Percentiles rank a stretch among this genome's conserved stretches.
These are phyloP conservation scores for Agriopis leucophaearia DNA, from an alignment of 2,888 invertebrate species.

Conservation along the genomic window DNA sequence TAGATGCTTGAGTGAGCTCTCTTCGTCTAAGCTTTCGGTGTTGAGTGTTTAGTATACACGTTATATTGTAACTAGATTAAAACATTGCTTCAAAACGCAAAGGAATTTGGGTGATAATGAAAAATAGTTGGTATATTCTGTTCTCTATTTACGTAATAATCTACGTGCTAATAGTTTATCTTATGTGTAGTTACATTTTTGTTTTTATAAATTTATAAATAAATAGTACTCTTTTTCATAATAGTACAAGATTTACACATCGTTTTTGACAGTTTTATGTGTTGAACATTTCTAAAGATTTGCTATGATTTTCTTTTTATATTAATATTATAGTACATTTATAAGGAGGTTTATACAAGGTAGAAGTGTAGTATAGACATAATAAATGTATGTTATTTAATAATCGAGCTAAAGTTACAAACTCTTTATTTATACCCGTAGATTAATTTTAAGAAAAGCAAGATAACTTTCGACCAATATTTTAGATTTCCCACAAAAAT, in stretches of 20 bases:
- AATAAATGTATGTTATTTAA: constrained; percentile 73
- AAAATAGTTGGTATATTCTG: constrained; percentile 65
- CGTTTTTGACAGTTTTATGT: constrained; percentile 45
- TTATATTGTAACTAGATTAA: constrained; percentile 52
- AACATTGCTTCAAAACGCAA: constrained; percentile 72
- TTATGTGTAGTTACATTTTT: constrained; percentile 18
- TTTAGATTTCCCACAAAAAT: constrained; percentile 70
- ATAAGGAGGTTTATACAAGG: constrained; percentile 86
- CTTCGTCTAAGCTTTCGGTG: constrained; percentile 79
- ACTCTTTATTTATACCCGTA: constrained; percentile 67
- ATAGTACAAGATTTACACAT: constrained; percentile 49
- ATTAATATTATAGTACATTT: constrained; percentile 72
- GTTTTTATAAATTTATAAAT: constrained; percentile 34
- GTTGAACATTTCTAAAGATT: constrained; percentile 40
- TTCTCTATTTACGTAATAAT: constrained; percentile 35
- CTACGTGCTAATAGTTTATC: constrained; percentile 4
- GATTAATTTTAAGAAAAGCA: constrained; percentile 75
- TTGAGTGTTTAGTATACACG: constrained; percentile 71
- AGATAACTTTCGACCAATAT: constrained; percentile 75
- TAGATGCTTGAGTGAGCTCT: constrained; percentile 62
- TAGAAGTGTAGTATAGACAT: constrained; percentile 82
- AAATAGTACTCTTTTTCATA: constrained; percentile 45
- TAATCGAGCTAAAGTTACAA: constrained; percentile 55
- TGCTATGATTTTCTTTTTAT: constrained; percentile 54
- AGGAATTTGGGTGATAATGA: constrained; percentile 86